These are phyloP conservation scores for Semicossyphus pulcher DNA, from an alignment of 2,113 vertebrate genomes.

Conservation along the genomic window DNA sequence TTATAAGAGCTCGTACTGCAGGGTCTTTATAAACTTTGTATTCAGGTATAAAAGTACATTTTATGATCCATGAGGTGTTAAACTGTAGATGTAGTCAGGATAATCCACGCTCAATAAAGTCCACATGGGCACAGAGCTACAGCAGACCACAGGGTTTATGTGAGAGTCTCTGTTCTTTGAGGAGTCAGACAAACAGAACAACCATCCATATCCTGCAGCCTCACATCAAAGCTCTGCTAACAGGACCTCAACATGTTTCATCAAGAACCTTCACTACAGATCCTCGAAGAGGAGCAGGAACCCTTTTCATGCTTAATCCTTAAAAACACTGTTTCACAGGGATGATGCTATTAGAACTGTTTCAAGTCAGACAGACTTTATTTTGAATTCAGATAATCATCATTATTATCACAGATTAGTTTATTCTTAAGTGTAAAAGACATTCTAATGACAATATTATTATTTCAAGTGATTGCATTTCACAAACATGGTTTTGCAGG, in stretches of 20 bases:
- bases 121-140: neutral
- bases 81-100: neutral
- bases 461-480: no score
- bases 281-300: neutral
- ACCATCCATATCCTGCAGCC: neutral
- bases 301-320: neutral
- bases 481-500: no score
- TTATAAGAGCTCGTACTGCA: neutral
- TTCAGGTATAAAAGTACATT: neutral
- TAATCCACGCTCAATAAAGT: neutral
- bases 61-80: constrained; percentile 6
- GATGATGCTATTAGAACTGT: neutral
- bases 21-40: neutral
- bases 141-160: neutral
- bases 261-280: neutral
- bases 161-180: constrained; percentile 13
- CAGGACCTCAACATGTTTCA: constrained; percentile 31
- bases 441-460: no score
- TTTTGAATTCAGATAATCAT: neutral
- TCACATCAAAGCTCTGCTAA: constrained; percentile 23
- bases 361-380: neutral
- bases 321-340: neutral
- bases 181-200: constrained; percentile 8
- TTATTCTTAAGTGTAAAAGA: no score
- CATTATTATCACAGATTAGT: no score